Evolutionary conservation across 2,797 vertebrate species (phyloP), one percentile per base, ranked within the genome.

Genomic region (Propithecus deckenii): DNA sequence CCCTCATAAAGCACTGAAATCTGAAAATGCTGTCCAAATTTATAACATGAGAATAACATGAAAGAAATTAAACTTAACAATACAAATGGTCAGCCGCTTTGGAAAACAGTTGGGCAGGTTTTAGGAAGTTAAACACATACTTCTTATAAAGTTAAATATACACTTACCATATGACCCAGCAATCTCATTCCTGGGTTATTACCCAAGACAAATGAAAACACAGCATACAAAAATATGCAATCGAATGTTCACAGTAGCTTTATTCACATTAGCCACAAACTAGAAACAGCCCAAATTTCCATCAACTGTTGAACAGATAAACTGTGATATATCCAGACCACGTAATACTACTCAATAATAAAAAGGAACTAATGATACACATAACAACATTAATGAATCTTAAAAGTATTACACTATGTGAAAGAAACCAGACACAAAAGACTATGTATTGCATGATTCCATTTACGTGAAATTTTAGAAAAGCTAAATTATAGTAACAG

Each of bases 141-240:
- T 63, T 79, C 52, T 88, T 35, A 76, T 8, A 38, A 87, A 85
- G 32, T 93, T 74, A 91, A 90, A 79, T 46, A 71, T 43, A 95
- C 38, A 93, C 83, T 95, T 96, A 91, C 57, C 86, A 69, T n/a
- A 74, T 38, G 57, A 92, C 83, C 74, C 61, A 28, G 87, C 32
- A 92, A 93, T 91, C 81, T 84, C 63, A 92, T 61, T 88, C 55
- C 76, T 63, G 93, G 52, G 28, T 90, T 71, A 74, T 30, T 80
- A 30, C 41, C 48, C 88, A 76, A 83, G 46, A 84, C 65, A 92
- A 85, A 86, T 35, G 30, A 85, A 96, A 83, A 78, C 13, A 81
- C 15, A 95, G 20, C 63, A 81, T 30, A 86, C n/a, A 52, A 71
- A 76, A 83, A 83, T 48, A 72, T 32, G 32, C n/a, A 93, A 10